These are phyloP conservation scores for Corydoras sp. DNA, from an alignment of 2,113 vertebrate genomes.

Conservation along the genomic window DNA sequence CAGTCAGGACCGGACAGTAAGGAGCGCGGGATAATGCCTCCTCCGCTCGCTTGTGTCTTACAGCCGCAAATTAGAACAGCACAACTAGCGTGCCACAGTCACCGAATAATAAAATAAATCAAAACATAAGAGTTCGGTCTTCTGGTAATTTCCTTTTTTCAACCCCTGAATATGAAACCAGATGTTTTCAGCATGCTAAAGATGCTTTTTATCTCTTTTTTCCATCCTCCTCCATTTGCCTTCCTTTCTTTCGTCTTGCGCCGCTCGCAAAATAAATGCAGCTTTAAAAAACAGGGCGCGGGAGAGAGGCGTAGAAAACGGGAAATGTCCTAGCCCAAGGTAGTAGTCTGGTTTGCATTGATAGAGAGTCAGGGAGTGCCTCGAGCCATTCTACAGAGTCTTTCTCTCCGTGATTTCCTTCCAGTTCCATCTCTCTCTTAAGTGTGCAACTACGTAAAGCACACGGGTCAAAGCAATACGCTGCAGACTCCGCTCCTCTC, in stretches of 20 bases:
- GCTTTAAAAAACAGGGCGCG: conserved; percentile 50
- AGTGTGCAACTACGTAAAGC: conserved; percentile 52
- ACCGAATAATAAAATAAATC: no score
- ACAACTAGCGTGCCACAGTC: no score
- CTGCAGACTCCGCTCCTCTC: conserved; percentile 24
- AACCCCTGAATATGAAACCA: no score
- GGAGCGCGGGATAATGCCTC: no score
- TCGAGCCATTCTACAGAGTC: conserved; percentile 62
- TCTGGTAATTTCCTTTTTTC: no score
- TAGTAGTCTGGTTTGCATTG: conserved; percentile 95
- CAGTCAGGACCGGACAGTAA: no score
- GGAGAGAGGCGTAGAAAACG: conserved; percentile 59
- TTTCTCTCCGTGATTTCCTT: conserved; percentile 62
- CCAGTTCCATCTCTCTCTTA: conserved; percentile 60
- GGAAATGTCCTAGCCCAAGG: conserved; percentile 76
- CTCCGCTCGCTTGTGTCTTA: no score
- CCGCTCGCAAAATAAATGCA: conserved; percentile 22
- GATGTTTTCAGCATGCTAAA: no score
- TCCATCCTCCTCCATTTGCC: no score
- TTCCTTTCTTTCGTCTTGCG: not conserved
- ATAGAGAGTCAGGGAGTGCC: conserved; percentile 76
- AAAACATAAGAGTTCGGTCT: no score
- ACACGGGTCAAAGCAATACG: conserved; percentile 59
- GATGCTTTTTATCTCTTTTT: no score
- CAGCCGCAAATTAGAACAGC: no score